Percentiles rank a stretch among this genome's conserved stretches.
Conservation (phyloP, 2,113 vertebrate genomes). For the Ceratotherium simum region DNA sequence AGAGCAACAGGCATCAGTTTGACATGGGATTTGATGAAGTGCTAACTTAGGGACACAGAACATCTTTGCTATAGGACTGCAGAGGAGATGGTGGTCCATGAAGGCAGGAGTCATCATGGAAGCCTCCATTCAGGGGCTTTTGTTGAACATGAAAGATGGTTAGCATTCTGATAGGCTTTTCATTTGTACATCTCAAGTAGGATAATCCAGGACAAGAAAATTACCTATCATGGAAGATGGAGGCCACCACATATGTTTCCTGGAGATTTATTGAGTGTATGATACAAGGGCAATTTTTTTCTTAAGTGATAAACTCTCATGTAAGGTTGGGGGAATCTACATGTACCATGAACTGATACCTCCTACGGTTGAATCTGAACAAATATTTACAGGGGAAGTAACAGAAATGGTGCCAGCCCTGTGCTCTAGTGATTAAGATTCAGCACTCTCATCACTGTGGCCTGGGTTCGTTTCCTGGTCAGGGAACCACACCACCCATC, state of each 20-base stretch:
- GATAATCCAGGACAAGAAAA: not conserved
- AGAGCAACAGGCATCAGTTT: not conserved
- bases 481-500: no score
- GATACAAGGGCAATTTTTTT: not conserved
- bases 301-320: not conserved
- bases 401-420: not conserved
- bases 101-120: not conserved
- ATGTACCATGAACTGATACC: not conserved
- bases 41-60: not conserved
- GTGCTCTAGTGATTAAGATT: no score
- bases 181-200: not conserved
- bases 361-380: not conserved
- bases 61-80: accelerated
- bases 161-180: not conserved
- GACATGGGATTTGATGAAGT: not conserved
- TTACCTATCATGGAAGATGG: not conserved
- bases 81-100: accelerated
- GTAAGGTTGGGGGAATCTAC: not conserved
- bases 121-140: accelerated
- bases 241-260: not conserved
- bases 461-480: no score
- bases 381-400: not conserved
- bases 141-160: not conserved
- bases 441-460: no score
- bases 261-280: not conserved